Evolutionary conservation across 2,113 vertebrate genomes (phyloP).

Genomic region (Haemorhous mexicanus): DNA sequence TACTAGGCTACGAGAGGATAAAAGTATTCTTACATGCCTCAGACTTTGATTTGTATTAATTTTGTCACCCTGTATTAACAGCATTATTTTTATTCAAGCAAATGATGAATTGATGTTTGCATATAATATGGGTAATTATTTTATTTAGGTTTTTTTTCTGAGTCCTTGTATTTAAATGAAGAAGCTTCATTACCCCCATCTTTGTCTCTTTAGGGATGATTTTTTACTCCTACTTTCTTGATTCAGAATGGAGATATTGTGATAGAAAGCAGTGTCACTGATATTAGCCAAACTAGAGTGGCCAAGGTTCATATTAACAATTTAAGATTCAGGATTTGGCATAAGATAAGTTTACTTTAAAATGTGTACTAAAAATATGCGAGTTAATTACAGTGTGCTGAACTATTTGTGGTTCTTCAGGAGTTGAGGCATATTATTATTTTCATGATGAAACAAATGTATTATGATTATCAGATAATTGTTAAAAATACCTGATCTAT

Average conservation of each 20-base stretch:
- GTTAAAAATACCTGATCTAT: not conserved
- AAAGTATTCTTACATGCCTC: not conserved
- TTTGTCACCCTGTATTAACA: not conserved
- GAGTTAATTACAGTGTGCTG: not conserved
- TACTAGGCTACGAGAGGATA: not conserved
- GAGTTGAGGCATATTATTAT: not conserved
- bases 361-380: not conserved
- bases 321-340: not conserved
- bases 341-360: not conserved
- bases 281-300: not conserved
- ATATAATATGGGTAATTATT: not conserved
- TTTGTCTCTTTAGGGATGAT: not conserved
- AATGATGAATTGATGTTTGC: not conserved
- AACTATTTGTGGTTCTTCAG: not conserved
- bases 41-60: not conserved
- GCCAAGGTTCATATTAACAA: not conserved
- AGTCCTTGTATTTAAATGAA: not conserved
- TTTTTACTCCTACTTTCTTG: not conserved
- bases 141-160: not conserved
- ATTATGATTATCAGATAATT: not conserved
- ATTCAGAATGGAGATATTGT: not conserved
- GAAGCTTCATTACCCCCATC: not conserved
- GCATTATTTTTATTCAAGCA: not conserved
- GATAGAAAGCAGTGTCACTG: not conserved
- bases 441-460: not conserved